Percentiles rank a stretch among this genome's conserved stretches.
Conservation (phyloP, 2,888 invertebrate species). For the Endotricha flammealis region DNA sequence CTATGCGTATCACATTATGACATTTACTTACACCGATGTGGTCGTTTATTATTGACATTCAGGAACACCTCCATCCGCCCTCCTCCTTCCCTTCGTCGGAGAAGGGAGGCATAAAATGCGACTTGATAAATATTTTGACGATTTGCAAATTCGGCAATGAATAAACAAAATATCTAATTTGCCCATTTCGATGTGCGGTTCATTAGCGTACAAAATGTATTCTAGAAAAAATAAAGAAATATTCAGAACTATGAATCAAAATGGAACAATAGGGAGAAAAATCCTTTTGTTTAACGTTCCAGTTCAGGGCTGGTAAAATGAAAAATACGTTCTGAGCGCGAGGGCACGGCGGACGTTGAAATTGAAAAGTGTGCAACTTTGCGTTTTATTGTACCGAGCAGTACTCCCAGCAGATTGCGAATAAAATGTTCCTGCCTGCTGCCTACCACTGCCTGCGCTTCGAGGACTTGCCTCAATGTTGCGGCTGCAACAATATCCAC, state of each 20-base stretch:
- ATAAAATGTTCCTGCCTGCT: conserved; percentile 32
- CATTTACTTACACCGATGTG: neutral
- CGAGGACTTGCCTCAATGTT: conserved; percentile 22
- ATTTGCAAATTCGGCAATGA: conserved; percentile 2
- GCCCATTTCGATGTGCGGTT: conserved; percentile 4
- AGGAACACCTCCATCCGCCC: neutral
- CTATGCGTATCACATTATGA: neutral
- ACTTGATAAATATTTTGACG: conserved; percentile 11
- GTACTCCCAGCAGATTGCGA: conserved; percentile 40
- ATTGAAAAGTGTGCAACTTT: conserved; percentile 64
- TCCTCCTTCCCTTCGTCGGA: neutral
- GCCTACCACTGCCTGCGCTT: conserved; percentile 20
- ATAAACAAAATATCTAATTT: conserved; percentile 5
- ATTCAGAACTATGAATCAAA: conserved; percentile 26
- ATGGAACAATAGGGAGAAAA: conserved; percentile 54
- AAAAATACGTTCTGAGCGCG: conserved; percentile 51
- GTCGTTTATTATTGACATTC: neutral
- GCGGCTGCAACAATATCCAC: conserved; percentile 19
- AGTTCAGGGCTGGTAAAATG: conserved; percentile 49
- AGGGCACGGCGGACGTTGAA: conserved; percentile 45
- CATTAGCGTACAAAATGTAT: conserved; percentile 3
- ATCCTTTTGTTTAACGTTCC: conserved; percentile 58
- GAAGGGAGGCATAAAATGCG: conserved; percentile 8
- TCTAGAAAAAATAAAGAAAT: conserved; percentile 21
- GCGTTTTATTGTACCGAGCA: conserved; percentile 48